Base-by-base conservation (phyloP, 2,797 vertebrate species). In the Trachurus trachurus region DNA sequence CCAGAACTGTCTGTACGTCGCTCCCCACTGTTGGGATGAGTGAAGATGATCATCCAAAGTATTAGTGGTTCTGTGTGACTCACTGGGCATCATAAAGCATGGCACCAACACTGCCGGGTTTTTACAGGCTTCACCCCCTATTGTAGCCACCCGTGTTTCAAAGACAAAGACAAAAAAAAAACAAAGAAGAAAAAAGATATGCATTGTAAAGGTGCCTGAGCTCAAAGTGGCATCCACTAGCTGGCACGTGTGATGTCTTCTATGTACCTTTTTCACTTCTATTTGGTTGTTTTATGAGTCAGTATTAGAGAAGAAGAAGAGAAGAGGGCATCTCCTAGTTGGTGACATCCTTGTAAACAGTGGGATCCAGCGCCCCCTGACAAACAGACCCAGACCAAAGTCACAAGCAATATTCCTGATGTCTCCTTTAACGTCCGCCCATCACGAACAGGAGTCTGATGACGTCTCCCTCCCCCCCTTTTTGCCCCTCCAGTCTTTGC, bases 221-320 rank as follows among this genome's bases (percentile, higher is more conserved):
- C 86, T 88, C 56, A 65, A 84, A 80, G 84, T 86, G 87, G 86
- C 82, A 84, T 91, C 89, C 79, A 89, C 86, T 87, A 87, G 90
- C 89, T 87, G 86, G 81, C 89, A 89, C 76, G 69, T 82, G 81
- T 88, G 89, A 91, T 91, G 90, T 93, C 88, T 87, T 87, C 37
- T 61, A 74, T 88, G 84, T 82, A 76, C 31, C 53, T 80, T 85
- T 71, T 74, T 74, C 66, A 79, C 40, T 66, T 81, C 4, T 82
- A n/a, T 71, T 78, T 77, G 58, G 53, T 78, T 58, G 50, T 66
- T 63, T 45, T 72, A 47, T 22, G 47, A 83, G 66, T 84, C 45
- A 2, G 64, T 44, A 50, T 66, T 81, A 62, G 17, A 68, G 53
- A 68, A 64, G 64, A 68, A 64, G 64, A 39, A 71, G 26, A 26